Percentiles rank a stretch among this genome's conserved stretches.
phyloP scores from a whole-genome alignment of 2,797 vertebrate species.

The Liasis olivaceus region DNA sequence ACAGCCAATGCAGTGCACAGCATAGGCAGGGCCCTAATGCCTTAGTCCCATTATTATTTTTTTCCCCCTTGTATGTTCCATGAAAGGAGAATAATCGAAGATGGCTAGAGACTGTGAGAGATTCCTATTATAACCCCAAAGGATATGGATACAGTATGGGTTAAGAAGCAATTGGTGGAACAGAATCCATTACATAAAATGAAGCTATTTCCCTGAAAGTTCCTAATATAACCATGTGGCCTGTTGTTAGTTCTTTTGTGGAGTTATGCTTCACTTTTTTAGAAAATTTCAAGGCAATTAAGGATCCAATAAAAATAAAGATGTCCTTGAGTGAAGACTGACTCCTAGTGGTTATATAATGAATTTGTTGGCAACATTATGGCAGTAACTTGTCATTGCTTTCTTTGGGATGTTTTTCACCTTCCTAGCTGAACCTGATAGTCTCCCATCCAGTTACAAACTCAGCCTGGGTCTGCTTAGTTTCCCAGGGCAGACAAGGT shows the following conservation, averaged over 20 bases:
- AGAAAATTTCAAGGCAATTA: neutral
- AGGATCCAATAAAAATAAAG: neutral
- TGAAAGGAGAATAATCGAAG: neutral
- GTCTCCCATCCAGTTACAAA: neutral
- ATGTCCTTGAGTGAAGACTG: neutral
- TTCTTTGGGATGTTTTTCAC: neutral
- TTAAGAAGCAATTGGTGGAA: neutral
- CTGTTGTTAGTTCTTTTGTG: neutral
- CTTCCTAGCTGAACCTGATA: neutral
- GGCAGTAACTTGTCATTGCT: neutral
- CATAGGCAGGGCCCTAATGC: neutral
- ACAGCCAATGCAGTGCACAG: neutral
- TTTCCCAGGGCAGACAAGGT: neutral
- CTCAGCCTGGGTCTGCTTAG: neutral
- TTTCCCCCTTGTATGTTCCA: neutral
- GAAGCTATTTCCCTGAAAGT: neutral
- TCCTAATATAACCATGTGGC: neutral
- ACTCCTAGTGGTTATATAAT: neutral
- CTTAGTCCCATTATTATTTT: neutral
- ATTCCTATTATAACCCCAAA: neutral
- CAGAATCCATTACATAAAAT: neutral
- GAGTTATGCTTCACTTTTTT: neutral
- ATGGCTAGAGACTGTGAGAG: neutral
- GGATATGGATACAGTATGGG: neutral
- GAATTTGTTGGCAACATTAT: neutral